Base-by-base conservation (phyloP, 2,888 invertebrate genomes). In the Oeneis ivallda region DNA sequence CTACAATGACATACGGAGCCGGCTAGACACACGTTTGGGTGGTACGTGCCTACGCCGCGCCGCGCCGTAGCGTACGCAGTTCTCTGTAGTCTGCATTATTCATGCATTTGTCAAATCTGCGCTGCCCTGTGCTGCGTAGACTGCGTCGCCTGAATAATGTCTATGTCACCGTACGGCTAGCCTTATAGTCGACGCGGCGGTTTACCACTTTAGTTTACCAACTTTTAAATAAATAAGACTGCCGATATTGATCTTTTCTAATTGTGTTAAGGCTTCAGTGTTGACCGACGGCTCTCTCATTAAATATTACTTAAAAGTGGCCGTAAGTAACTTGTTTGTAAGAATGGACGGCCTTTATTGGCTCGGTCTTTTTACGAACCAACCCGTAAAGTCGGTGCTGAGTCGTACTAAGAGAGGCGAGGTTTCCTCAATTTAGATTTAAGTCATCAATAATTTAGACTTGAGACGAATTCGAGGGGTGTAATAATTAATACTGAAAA, bases 181-280 rank as follows among this genome's bases (percentile, higher is more conserved):
- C 26, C 26, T 26, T 70, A 65, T 52, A 66, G 41, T 43, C 34
- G 37, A 49, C 57, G 45, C 34, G 37, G 43, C 61, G 45, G 49
- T 54, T 41, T 56, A 59, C 49, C 49, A 57, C 57, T 50, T 3
- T 43, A 17, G 63, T 50, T 63, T 50, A 66, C 62, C 34, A 49
- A 61, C 45, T 63, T 66, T 63, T 84, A 73, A 85, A 87, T 87
- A 83, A 83, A 79, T 83, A 79, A 84, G 70, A 68, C 74, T 75
- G 75, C 73, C 76, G 75, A 73, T 89, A 89, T 89, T 87, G 89
- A 88, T 88, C 86, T 84, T 81, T 85, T 86, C 83, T 86, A 88
- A 88, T 88, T 86, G 82, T 85, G 80, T 82, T 82, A 80, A 79
- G 80, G 77, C 79, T 75, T 58, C 58, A 81, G 82, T 76, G 83